Percentiles rank a stretch among this genome's conserved stretches.
These are phyloP conservation scores for Odocoileus virginianus DNA, from an alignment of 2,113 vertebrate genomes.

Conservation along the genomic window DNA sequence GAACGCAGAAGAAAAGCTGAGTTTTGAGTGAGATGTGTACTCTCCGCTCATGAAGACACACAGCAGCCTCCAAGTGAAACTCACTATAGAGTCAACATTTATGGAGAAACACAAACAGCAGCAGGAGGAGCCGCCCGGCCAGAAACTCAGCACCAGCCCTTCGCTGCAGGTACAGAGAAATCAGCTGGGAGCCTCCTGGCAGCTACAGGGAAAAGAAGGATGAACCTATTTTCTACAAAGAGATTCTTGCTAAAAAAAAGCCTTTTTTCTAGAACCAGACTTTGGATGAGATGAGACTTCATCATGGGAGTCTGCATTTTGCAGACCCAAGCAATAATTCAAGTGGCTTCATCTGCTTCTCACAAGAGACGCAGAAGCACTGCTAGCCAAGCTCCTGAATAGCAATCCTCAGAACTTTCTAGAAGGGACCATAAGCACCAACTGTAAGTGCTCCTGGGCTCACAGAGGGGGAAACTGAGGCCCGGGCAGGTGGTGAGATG, in stretches of 20 bases:
- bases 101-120: not conserved
- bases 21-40: not conserved
- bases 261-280: not conserved
- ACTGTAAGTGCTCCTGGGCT: not conserved
- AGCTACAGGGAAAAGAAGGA: not conserved
- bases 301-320: not conserved
- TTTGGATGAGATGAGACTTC: not conserved
- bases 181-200: not conserved
- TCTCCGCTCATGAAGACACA: not conserved
- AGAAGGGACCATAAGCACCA: not conserved
- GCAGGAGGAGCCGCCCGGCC: not conserved
- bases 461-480: not conserved
- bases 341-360: not conserved
- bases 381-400: too few relatives aligned
- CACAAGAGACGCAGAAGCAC: not conserved
- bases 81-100: not conserved
- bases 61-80: not conserved
- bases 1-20: not conserved
- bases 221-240: not conserved
- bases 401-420: not conserved
- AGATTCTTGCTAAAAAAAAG: not conserved
- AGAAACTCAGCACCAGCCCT: not conserved
- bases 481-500: not conserved
- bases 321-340: rapidly evolving
- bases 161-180: not conserved